phyloP scores from a whole-genome alignment of 2,888 invertebrate species.

The Silvanus unidentatus region DNA sequence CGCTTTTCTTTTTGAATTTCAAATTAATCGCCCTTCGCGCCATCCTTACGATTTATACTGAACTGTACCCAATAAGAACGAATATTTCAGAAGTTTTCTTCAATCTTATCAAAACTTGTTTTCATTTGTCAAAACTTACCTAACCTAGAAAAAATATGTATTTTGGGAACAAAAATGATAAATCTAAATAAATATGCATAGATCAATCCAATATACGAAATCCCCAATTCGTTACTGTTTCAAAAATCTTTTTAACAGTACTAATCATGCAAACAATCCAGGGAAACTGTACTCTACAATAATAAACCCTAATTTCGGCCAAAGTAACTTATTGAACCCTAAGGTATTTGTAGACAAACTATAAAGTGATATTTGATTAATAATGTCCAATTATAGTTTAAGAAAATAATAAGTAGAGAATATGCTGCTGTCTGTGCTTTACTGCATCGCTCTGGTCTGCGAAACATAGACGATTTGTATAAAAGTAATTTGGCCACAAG shows the following conservation, averaged over 20 bases:
- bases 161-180: too few relatives aligned
- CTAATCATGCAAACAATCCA: not conserved
- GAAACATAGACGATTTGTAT: conserved; percentile 36
- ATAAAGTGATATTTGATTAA: not conserved
- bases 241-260: too few relatives aligned
- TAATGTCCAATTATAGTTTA: conserved; percentile 9
- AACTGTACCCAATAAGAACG: too few relatives aligned
- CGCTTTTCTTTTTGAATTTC: too few relatives aligned
- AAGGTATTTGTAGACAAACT: conserved; percentile 1
- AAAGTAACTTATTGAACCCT: conserved; percentile 1
- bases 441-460: conserved; percentile 50
- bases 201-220: conserved; percentile 8
- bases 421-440: conserved; percentile 53
- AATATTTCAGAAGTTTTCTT: too few relatives aligned
- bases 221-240: conserved; percentile 5
- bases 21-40: too few relatives aligned
- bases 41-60: too few relatives aligned
- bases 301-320: not conserved
- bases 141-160: too few relatives aligned
- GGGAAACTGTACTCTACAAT: conserved; percentile 1
- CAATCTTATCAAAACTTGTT: too few relatives aligned
- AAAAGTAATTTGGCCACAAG: conserved; percentile 26
- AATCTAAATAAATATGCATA: too few relatives aligned
- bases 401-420: conserved; percentile 45
- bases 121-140: too few relatives aligned